Conservation (phyloP, 30 jellyfish, hydroid and myxozoan species). For the Nemopilema nomurai region DNA sequence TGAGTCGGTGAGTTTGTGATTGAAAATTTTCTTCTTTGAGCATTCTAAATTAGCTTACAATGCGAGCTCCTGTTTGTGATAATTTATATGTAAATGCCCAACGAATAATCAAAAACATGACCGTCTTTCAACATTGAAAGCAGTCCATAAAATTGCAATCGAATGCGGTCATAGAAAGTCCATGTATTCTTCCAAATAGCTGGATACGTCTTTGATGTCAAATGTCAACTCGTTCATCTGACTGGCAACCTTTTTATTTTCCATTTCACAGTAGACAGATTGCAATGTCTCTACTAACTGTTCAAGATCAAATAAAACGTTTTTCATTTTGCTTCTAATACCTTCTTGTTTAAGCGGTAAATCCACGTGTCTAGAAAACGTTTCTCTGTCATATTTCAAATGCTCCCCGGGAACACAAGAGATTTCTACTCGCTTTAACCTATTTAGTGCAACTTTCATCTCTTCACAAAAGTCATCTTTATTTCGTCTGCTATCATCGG, state of each 20-base stretch:
- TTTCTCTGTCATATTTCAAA: slow-evolving; percentile 12
- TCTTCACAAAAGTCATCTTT: neutral
- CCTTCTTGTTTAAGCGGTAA: neutral
- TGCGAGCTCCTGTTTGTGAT: no score
- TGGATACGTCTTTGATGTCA: neutral
- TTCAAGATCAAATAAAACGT: slow-evolving; percentile 13
- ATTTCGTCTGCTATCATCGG: neutral
- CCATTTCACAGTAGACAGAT: neutral
- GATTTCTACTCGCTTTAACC: slow-evolving; percentile 26
- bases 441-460: neutral
- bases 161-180: no score
- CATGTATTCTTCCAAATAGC: neutral
- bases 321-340: neutral
- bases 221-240: neutral
- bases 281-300: slow-evolving; percentile 3
- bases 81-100: no score
- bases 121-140: no score
- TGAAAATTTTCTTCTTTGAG: no score
- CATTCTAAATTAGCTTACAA: no score
- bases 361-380: neutral
- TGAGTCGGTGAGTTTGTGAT: no score
- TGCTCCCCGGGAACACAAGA: slow-evolving; percentile 55
- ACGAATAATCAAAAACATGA: no score
- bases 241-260: neutral
- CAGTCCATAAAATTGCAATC: no score